phyloP scores from a whole-genome alignment of 2,113 vertebrate species.

The Chinchilla lanigera region DNA sequence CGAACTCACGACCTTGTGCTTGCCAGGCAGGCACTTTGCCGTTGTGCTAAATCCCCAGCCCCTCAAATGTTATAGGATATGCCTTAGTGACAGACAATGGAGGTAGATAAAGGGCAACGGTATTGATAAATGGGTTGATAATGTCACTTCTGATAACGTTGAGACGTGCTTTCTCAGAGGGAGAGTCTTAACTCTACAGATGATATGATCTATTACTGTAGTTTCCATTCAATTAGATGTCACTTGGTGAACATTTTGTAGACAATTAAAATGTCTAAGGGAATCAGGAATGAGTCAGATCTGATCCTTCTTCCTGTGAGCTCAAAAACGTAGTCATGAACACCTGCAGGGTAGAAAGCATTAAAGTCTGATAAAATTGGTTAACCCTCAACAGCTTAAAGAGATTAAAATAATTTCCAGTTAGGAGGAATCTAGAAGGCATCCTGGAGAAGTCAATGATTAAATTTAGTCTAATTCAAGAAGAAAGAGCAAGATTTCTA shows the following conservation, averaged over 20 bases:
- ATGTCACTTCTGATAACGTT: neutral
- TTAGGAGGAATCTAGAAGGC: neutral
- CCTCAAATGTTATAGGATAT: neutral
- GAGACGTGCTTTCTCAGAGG: neutral
- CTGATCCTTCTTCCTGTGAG: neutral
- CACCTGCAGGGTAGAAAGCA: neutral
- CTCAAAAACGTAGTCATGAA: slow-evolving; percentile 5
- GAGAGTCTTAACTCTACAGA: neutral
- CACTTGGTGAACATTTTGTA: neutral
- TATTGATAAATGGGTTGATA: neutral
- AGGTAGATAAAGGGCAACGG: neutral
- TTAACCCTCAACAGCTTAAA: slow-evolving; percentile 20
- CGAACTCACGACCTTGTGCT: too few species aligned
- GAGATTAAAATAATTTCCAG: neutral
- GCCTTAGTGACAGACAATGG: neutral
- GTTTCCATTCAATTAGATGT: neutral
- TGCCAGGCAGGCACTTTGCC: too few species aligned
- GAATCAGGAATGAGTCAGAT: neutral
- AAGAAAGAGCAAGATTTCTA: neutral
- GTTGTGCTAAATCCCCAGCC: too few species aligned
- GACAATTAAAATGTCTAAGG: slow-evolving; percentile 15
- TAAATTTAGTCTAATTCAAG: neutral
- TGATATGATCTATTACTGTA: neutral
- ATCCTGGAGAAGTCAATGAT: neutral
- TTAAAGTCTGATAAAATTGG: neutral